A percentile compares a stretch with the other conserved stretches of the same genome.
phyloP scores from a whole-genome alignment of 1,140 invertebrate species.

The Antheraea pernyi region DNA sequence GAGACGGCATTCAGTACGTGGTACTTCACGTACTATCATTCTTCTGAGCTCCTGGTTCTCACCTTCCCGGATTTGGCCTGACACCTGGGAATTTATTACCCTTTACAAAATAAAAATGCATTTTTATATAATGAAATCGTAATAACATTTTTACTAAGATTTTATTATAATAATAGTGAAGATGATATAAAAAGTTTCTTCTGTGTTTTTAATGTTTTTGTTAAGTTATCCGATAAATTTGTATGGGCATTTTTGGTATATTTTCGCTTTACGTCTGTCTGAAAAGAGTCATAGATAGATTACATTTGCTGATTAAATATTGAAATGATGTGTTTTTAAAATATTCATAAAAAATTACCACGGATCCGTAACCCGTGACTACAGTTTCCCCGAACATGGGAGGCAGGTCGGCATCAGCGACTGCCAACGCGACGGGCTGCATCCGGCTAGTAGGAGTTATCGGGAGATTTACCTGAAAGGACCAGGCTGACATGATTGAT shows the following conservation, averaged over 20 bases:
- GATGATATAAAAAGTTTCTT: too few species aligned
- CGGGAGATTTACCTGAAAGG: conserved; percentile 45
- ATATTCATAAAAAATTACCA: conserved; percentile 34
- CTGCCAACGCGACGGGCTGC: conserved; percentile 46
- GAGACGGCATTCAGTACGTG: conserved; percentile 44
- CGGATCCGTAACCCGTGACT: conserved; percentile 64
- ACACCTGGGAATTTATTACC: conserved; percentile 38
- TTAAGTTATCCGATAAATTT: too few species aligned
- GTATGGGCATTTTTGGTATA: too few species aligned
- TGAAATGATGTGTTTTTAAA: too few species aligned
- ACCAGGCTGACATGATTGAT: conserved; percentile 20
- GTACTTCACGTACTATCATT: conserved; percentile 57
- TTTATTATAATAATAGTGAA: too few species aligned
- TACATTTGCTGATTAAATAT: too few species aligned
- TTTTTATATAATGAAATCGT: too few species aligned
- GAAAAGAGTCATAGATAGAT: too few species aligned
- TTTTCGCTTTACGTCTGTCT: too few species aligned
- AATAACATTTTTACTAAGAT: too few species aligned
- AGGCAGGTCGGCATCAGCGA: conserved; percentile 39
- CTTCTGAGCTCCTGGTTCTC: conserved; percentile 63
- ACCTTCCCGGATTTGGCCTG: conserved; percentile 65
- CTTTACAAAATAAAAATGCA: too few species aligned
- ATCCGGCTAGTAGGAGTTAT: conserved; percentile 40
- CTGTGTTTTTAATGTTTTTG: too few species aligned
- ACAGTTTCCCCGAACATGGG: conserved; percentile 54